Conservation (phyloP, 1,140 invertebrate genomes). For the Subanguina moxae region DNA sequence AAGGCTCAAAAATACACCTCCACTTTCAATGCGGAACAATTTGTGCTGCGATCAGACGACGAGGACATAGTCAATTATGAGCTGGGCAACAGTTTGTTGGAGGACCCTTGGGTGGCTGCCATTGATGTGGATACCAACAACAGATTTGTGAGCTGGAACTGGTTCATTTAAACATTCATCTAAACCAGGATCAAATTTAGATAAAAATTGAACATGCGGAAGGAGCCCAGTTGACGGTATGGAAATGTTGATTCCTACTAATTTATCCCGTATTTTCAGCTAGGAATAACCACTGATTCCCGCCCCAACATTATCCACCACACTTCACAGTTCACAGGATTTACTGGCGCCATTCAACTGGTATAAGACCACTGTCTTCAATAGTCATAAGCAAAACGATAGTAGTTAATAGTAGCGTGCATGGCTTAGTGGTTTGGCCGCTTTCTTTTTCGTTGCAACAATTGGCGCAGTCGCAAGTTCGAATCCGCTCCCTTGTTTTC, state of each 20-base stretch:
- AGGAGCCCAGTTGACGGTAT: constrained; percentile 39
- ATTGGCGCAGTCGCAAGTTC: no score
- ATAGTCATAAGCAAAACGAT: no score
- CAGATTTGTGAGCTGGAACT: no score
- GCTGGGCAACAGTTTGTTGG: constrained; percentile 37
- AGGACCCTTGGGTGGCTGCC: constrained; percentile 46
- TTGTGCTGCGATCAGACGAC: constrained; percentile 38
- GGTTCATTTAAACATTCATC: no score
- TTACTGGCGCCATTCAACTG: constrained; percentile 44
- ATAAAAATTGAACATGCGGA: constrained; percentile 48
- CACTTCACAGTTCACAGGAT: constrained; percentile 38
- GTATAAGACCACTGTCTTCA: no score
- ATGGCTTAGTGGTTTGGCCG: no score
- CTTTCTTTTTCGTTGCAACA: no score
- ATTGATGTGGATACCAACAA: constrained; percentile 33
- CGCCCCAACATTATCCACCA: constrained; percentile 41
- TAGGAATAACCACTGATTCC: constrained; percentile 38
- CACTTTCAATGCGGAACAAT: constrained; percentile 49
- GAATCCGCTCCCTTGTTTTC: no score
- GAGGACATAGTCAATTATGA: constrained; percentile 43
- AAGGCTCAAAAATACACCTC: constrained; percentile 50
- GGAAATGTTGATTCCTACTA: background rate
- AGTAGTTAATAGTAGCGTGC: no score
- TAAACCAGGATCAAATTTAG: background rate
- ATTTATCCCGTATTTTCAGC: constrained; percentile 24